Evolutionary conservation across 2,888 invertebrate genomes (phyloP), one percentile per base, ranked within the genome.

Genomic region (Mythimna loreyi): DNA sequence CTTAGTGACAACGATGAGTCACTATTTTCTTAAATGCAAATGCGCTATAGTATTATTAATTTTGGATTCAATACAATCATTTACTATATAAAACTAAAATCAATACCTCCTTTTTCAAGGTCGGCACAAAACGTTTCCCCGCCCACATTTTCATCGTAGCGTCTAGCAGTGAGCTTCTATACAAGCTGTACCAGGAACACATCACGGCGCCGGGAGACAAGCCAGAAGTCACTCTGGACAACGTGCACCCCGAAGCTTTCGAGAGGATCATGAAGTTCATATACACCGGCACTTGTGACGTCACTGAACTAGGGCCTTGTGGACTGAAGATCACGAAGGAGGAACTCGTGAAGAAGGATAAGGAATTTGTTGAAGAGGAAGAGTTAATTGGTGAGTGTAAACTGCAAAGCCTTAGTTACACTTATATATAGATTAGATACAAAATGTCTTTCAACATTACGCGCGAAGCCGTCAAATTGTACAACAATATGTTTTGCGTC

Each of bases 61-160:
- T 36, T 13, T 36, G 36, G 3, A 36, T 13, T 36, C 36, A 36
- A 13, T 36, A 11, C 36, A 36, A 16, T 40, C 3, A 11, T 16
- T 4, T 40, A 40, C 3, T 40, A 43, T 16, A n/a, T n/a, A n/a
- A n/a, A n/a, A n/a, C n/a, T 45, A n/a, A n/a, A n/a, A 45, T 7
- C 8, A 8, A n/a, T 8, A n/a, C 6, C 23, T 23, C 3, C 11
- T 23, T 52, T 8, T 86, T 82, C 19, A 83, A 97, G 97, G 94
- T 97, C 43, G 97, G 97, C 36, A 90, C 94, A 63, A 96, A 96
- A 80, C 89, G 89, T 3, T 98, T 97, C 92, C 96, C 97, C 0
- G 98, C 97, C 0, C 98, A 98, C 90, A 97, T 96, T 80, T 98
- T 96, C 89, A 97, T 98, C 61, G 89, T 98, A 0, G 97, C 97